Percentiles rank a stretch among this genome's conserved stretches.
Evolutionary conservation across 2,113 vertebrate species (phyloP).

Genomic region (Nannospalax galili): DNA sequence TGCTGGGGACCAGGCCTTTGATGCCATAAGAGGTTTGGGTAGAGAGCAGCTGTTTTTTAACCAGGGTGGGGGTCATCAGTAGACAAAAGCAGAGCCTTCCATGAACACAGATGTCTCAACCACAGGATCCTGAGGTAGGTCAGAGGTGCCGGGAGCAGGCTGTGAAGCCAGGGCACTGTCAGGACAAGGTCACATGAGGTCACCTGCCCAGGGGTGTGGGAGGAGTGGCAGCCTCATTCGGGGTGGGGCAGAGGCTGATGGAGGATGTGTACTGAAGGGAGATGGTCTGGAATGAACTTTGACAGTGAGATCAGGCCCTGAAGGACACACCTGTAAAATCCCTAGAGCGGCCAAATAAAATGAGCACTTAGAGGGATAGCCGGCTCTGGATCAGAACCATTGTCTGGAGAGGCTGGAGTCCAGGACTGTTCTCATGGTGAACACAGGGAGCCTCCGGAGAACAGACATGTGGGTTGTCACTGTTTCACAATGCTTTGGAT

Average conservation of each 20-base stretch:
- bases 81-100: background rate
- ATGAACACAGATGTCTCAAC: fast-evolving
- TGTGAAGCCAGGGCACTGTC: background rate
- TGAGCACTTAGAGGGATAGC: background rate
- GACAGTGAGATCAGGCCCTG: fast-evolving
- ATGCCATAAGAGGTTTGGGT: background rate
- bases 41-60: conserved; percentile 59
- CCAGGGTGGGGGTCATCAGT: background rate
- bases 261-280: background rate
- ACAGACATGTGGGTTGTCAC: no score
- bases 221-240: fast-evolving
- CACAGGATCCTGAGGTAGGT: fast-evolving
- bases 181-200: no score
- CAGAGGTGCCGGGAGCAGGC: background rate
- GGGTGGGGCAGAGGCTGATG: background rate
- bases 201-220: no score
- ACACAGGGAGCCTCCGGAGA: fast-evolving
- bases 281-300: background rate
- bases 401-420: background rate
- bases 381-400: background rate
- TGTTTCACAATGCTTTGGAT: background rate
- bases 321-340: background rate
- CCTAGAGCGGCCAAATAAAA: fast-evolving
- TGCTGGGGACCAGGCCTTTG: background rate
- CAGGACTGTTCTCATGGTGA: background rate